A percentile compares a stretch with the other conserved stretches of the same genome.
These are phyloP conservation scores for Podocnemis expansa DNA, from an alignment of 2,113 vertebrate genomes.

Conservation along the genomic window DNA sequence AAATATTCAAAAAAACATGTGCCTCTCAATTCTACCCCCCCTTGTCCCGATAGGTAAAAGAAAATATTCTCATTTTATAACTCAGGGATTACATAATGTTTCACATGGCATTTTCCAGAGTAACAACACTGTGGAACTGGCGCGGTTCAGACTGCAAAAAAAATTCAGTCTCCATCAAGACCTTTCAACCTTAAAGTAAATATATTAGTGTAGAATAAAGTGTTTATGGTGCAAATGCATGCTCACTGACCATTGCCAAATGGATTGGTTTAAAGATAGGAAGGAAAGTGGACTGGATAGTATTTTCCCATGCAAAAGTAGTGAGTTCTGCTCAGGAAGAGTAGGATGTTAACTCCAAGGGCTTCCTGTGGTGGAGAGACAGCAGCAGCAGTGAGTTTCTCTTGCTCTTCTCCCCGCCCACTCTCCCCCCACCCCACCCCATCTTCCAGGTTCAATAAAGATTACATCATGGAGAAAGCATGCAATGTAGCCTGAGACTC, in stretches of 20 bases:
- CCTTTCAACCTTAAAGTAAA: slow-evolving; percentile 44
- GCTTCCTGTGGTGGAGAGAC: slow-evolving; percentile 82
- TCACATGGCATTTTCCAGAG: slow-evolving; percentile 45
- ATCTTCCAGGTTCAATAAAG: slow-evolving; percentile 95
- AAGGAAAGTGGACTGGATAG: slow-evolving; percentile 17
- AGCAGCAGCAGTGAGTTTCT: slow-evolving; percentile 48
- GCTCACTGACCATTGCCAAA: slow-evolving; percentile 21
- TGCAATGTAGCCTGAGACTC: slow-evolving; percentile 96
- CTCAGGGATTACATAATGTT: background rate
- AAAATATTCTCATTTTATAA: background rate
- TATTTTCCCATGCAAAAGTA: slow-evolving; percentile 48
- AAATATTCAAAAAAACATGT: background rate
- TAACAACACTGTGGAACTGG: slow-evolving; percentile 18
- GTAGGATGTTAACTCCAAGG: slow-evolving; percentile 86
- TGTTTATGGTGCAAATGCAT: slow-evolving; percentile 34
- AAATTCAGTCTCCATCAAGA: background rate
- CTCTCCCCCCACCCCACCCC: slow-evolving; percentile 77
- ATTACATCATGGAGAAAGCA: slow-evolving; percentile 99
- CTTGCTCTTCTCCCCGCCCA: slow-evolving; percentile 36
- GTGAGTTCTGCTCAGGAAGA: slow-evolving; percentile 34
- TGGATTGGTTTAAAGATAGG: background rate
- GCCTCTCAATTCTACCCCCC: background rate
- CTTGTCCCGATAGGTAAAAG: slow-evolving; percentile 4
- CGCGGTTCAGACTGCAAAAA: background rate
- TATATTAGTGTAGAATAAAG: background rate